phyloP scores from a whole-genome alignment of 2,888 invertebrate species.

The Drosophila fungiperda region DNA sequence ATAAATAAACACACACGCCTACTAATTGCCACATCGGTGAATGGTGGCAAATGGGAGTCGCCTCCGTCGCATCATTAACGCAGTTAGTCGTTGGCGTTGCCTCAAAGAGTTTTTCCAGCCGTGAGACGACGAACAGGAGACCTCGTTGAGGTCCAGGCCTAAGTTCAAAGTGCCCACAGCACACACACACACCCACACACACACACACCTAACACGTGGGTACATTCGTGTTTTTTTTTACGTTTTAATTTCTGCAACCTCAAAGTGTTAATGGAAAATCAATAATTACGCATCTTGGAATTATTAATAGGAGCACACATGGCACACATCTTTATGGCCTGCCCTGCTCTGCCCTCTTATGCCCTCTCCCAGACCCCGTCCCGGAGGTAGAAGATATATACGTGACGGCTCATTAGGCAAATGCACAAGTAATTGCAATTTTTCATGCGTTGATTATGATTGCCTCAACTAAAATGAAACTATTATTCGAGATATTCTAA shows the following conservation, averaged over 20 bases:
- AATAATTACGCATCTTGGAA: constrained; percentile 83
- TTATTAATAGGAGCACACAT: constrained; percentile 68
- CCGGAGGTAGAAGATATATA: constrained; percentile 4
- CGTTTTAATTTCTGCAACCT: constrained; percentile 45
- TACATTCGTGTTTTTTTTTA: constrained; percentile 27
- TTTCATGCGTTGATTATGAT: constrained; percentile 8
- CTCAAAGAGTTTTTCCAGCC: constrained; percentile 68
- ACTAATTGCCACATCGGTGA: constrained; percentile 75
- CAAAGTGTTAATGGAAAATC: constrained; percentile 80
- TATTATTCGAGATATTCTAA: constrained; percentile 1
- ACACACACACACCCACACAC: constrained; percentile 41
- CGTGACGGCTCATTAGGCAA: constrained; percentile 22
- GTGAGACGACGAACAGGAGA: constrained; percentile 62
- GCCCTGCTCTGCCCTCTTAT: constrained; percentile 12
- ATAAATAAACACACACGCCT: constrained; percentile 76
- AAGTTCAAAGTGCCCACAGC: constrained; percentile 72
- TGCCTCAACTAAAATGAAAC: constrained; percentile 5
- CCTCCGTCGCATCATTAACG: constrained; percentile 36
- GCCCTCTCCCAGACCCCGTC: not conserved
- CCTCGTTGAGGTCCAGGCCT: constrained; percentile 56
- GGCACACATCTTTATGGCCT: constrained; percentile 22
- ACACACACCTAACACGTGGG: constrained; percentile 42
- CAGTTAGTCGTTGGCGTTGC: constrained; percentile 25
- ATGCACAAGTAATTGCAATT: constrained; percentile 29
- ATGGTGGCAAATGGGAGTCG: constrained; percentile 29